Conservation (phyloP, 2,888 invertebrate genomes). For the Andrena fulva region DNA sequence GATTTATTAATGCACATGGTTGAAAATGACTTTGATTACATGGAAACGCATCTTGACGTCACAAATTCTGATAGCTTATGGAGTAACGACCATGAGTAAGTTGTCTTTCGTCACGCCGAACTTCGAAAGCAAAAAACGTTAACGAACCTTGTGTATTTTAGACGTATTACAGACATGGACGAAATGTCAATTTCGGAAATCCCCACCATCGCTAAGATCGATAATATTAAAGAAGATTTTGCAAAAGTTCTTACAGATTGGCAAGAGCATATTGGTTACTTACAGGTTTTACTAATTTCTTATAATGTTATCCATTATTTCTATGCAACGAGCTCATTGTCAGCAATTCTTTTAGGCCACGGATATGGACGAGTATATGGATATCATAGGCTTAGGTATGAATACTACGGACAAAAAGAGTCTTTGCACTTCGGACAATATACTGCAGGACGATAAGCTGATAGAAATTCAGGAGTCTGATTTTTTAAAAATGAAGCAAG, state of each 20-base stretch:
- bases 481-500: constrained; percentile 48
- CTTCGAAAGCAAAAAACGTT: neutral
- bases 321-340: constrained; percentile 1
- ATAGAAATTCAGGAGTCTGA: constrained; percentile 37
- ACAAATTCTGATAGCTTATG: constrained; percentile 73
- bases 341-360: constrained; percentile 72
- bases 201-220: constrained; percentile 77
- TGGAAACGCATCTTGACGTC: constrained; percentile 73
- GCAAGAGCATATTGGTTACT: constrained; percentile 85
- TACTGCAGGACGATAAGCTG: constrained; percentile 71
- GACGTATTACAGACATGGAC: constrained; percentile 84
- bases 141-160: constrained; percentile 61
- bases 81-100: constrained; percentile 84
- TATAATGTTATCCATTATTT: neutral
- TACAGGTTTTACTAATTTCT: constrained; percentile 83
- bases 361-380: constrained; percentile 81
- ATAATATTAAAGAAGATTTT: constrained; percentile 85
- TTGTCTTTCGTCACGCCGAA: constrained; percentile 36
- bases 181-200: constrained; percentile 83
- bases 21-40: constrained; percentile 78
- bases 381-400: constrained; percentile 75
- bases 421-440: constrained; percentile 72
- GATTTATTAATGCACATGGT: constrained; percentile 75
- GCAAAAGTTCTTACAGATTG: constrained; percentile 86
- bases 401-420: constrained; percentile 68